These are phyloP conservation scores for Apotomis capreana DNA, from an alignment of 2,888 invertebrate genomes.

Conservation along the genomic window DNA sequence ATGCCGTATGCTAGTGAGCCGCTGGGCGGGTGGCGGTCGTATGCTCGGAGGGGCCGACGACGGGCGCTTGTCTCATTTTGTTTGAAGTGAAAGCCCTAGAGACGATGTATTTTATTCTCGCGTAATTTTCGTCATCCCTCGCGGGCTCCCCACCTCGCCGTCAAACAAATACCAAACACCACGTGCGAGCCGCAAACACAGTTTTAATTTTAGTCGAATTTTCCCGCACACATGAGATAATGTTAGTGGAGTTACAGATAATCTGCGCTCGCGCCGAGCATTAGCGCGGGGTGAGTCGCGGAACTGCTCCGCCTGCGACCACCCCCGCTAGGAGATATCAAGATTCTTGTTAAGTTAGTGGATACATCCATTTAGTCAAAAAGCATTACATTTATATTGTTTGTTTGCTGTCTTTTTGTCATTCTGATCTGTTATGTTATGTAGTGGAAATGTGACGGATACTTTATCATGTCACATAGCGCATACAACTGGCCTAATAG, in stretches of 20 bases:
- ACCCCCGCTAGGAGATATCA: not conserved
- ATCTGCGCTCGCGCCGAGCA: not conserved
- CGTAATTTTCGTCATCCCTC: constrained; percentile 79
- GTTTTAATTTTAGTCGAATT: constrained; percentile 26
- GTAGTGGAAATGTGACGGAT: too few species aligned
- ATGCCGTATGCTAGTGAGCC: constrained; percentile 22
- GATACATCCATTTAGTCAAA: too few species aligned
- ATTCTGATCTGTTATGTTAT: too few species aligned
- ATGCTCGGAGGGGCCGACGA: constrained; percentile 58
- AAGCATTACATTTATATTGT: too few species aligned
- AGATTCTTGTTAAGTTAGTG: not conserved
- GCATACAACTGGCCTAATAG: too few species aligned
- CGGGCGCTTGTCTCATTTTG: constrained; percentile 71
- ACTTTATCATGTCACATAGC: too few species aligned
- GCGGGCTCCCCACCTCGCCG: constrained; percentile 64
- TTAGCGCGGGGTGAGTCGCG: not conserved
- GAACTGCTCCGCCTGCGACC: not conserved
- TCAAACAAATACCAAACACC: constrained; percentile 55
- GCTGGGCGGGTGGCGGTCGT: constrained; percentile 58
- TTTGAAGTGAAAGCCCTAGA: constrained; percentile 78
- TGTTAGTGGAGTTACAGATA: constrained; percentile 44
- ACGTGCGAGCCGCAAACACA: constrained; percentile 46
- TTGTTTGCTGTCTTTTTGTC: too few species aligned
- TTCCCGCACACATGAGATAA: constrained; percentile 27
- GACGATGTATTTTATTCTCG: constrained; percentile 77